A percentile compares a stretch with the other conserved stretches of the same genome.
These are phyloP conservation scores for Epiblema foenella DNA, from an alignment of 2,888 invertebrate genomes.

Conservation along the genomic window DNA sequence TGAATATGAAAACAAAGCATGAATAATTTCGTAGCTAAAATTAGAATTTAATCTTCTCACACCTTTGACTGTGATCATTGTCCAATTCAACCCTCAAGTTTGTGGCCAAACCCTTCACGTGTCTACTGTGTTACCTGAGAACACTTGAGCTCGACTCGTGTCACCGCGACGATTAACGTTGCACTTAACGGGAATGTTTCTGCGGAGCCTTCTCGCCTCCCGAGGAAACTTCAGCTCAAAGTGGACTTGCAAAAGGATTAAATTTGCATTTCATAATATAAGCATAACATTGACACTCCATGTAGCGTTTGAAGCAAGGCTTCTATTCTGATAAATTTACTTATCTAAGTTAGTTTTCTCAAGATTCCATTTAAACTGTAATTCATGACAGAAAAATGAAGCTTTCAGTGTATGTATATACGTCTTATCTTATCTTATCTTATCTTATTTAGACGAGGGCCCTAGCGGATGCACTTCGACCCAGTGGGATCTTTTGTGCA, in stretches of 20 bases:
- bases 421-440: too few species aligned
- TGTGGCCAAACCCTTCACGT: background rate
- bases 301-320: background rate
- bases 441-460: too few species aligned
- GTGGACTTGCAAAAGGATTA: background rate
- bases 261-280: constrained; percentile 17
- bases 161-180: constrained; percentile 36
- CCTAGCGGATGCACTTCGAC: too few species aligned
- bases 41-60: background rate
- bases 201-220: background rate
- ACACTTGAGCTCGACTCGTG: constrained; percentile 24
- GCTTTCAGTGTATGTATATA: too few species aligned
- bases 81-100: background rate
- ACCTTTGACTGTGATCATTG: background rate
- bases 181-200: constrained; percentile 26
- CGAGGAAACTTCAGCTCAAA: constrained; percentile 4
- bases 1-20: too few species aligned
- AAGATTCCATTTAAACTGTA: too few species aligned
- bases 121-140: constrained; percentile 5
- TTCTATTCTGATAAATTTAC: background rate
- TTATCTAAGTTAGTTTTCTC: too few species aligned
- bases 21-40: too few species aligned
- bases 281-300: constrained; percentile 14
- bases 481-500: too few species aligned
- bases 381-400: too few species aligned